A percentile compares a stretch with the other conserved stretches of the same genome.
Conservation (phyloP, 2,888 invertebrate species). For the Eupeodes latifasciatus region DNA sequence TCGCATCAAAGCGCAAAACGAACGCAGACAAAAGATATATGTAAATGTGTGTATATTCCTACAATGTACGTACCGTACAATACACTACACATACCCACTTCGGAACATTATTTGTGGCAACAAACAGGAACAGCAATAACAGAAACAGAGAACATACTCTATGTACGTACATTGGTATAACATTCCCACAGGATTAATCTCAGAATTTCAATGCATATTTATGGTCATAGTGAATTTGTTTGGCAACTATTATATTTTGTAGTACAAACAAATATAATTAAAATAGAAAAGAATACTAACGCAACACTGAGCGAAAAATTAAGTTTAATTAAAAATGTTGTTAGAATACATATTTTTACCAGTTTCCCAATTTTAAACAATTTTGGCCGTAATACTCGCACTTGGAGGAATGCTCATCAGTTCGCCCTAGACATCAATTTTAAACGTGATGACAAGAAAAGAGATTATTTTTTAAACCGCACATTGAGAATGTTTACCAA, state of each 20-base stretch:
- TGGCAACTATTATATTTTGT: constrained; percentile 68
- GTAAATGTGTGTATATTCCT: background rate
- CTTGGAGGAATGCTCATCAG: too few species aligned
- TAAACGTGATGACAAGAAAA: too few species aligned
- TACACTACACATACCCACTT: constrained; percentile 1
- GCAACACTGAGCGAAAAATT: background rate
- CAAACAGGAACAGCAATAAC: constrained; percentile 11
- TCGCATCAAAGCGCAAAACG: constrained; percentile 57
- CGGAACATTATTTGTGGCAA: constrained; percentile 51
- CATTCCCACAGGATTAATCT: constrained; percentile 73
- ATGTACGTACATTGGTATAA: constrained; percentile 40
- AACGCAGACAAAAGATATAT: constrained; percentile 9
- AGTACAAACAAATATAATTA: constrained; percentile 61
- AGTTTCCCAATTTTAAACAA: too few species aligned
- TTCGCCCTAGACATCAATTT: too few species aligned
- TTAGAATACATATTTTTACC: too few species aligned
- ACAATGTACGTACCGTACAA: background rate
- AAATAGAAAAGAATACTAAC: constrained; percentile 26
- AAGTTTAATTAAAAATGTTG: too few species aligned
- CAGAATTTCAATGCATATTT: constrained; percentile 74
- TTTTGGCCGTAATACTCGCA: too few species aligned
- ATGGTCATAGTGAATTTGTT: constrained; percentile 73
- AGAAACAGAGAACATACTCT: background rate
- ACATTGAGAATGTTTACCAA: too few species aligned
- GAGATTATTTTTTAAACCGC: too few species aligned